A percentile compares a stretch with the other conserved stretches of the same genome.
phyloP scores from a whole-genome alignment of 2,113 vertebrate genomes.

The Oryzias melastigma region DNA sequence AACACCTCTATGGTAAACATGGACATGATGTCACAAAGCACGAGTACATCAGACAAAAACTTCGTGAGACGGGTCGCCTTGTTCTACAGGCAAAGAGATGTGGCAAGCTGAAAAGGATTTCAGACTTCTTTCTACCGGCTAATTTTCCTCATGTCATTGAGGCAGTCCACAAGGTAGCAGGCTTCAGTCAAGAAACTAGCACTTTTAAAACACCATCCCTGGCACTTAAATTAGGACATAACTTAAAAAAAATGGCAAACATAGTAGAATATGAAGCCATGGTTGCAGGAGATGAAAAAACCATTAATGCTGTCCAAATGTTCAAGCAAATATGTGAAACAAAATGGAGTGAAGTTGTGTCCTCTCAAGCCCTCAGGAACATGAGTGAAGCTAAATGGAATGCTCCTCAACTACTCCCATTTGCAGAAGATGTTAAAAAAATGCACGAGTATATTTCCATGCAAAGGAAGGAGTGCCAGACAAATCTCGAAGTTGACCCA shows the following conservation, averaged over 20 bases:
- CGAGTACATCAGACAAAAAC: constrained; percentile 17
- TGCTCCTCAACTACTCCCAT: constrained; percentile 5
- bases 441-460: constrained; percentile 1
- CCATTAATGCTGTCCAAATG: background rate
- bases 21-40: constrained; percentile 13
- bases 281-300: constrained; percentile 17
- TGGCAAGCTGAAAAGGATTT: background rate
- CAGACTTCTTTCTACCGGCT: constrained; percentile 14
- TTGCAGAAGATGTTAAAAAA: constrained; percentile 22
- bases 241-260: constrained; percentile 11
- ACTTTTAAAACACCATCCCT: constrained; percentile 8
- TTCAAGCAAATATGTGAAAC: constrained; percentile 14
- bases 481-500: background rate
- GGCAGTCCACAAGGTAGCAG: constrained; percentile 7
- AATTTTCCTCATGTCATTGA: constrained; percentile 20
- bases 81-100: background rate
- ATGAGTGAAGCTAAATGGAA: constrained; percentile 20
- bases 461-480: background rate
- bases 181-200: constrained; percentile 4
- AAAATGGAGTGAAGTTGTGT: constrained; percentile 22
- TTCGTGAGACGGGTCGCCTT: background rate
- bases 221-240: constrained; percentile 9
- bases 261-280: constrained; percentile 17
- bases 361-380: constrained; percentile 15
- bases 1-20: constrained; percentile 13